Percentiles rank a stretch among this genome's conserved stretches.
Evolutionary conservation across 2,797 vertebrate genomes (phyloP).

Genomic region (Lagorchestes hirsutus): DNA sequence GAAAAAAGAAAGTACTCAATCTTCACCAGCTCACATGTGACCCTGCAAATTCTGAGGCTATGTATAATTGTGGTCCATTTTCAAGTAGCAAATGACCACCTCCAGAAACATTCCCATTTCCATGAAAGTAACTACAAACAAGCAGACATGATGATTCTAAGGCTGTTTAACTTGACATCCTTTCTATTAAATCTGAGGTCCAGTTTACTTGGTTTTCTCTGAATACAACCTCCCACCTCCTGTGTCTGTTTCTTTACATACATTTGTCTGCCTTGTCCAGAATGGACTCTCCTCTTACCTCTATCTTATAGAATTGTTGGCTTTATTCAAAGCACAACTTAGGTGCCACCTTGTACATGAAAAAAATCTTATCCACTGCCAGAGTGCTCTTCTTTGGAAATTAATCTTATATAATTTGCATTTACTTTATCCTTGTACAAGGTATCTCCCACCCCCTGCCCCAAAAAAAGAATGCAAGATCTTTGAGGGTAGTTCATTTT

Average conservation of each 20-base stretch:
- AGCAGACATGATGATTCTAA: constrained; percentile 56
- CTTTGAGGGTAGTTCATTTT: neutral
- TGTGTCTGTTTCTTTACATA: neutral
- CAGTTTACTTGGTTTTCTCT: neutral
- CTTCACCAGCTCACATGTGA: constrained; percentile 66
- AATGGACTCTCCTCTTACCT: neutral
- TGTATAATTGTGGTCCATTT: constrained; percentile 75
- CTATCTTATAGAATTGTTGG: neutral
- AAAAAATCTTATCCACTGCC: neutral
- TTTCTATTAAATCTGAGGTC: neutral
- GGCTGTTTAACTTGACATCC: neutral
- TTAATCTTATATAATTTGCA: neutral
- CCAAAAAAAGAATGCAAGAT: neutral
- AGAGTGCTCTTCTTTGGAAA: neutral
- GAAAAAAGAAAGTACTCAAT: constrained; percentile 76
- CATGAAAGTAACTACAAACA: constrained; percentile 79
- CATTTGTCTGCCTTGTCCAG: neutral
- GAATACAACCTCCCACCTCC: neutral
- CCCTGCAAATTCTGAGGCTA: constrained; percentile 76
- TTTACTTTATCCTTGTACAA: neutral
- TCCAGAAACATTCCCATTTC: constrained; percentile 78
- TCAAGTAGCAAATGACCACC: constrained; percentile 80
- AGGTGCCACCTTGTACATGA: neutral
- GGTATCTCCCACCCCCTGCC: fast-evolving
- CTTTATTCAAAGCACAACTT: neutral